phyloP scores from a whole-genome alignment of 2,888 invertebrate species.

The Philaethria dido region DNA sequence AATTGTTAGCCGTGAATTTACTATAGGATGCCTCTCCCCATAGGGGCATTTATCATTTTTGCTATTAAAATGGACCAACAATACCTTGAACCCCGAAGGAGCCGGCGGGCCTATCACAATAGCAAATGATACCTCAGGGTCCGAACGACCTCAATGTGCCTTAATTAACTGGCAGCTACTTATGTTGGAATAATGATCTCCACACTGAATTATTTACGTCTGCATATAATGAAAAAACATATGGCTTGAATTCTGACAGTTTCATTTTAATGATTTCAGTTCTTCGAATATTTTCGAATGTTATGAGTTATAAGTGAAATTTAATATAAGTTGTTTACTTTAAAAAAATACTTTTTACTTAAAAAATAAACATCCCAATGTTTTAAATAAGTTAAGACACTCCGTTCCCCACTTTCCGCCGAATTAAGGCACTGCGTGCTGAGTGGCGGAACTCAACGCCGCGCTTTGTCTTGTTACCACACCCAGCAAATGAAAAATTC shows the following conservation, averaged over 20 bases:
- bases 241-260: slow-evolving; percentile 33
- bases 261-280: slow-evolving; percentile 40
- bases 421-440: no score
- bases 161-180: slow-evolving; percentile 79
- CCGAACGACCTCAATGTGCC: slow-evolving; percentile 70
- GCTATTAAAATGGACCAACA: slow-evolving; percentile 78
- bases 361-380: no score
- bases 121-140: slow-evolving; percentile 81
- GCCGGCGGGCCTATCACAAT: slow-evolving; percentile 77
- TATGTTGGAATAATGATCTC: slow-evolving; percentile 70
- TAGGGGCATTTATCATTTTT: slow-evolving; percentile 81
- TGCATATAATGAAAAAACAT: slow-evolving; percentile 40
- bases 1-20: slow-evolving; percentile 53
- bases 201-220: slow-evolving; percentile 54
- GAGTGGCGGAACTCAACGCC: no score
- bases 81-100: slow-evolving; percentile 75
- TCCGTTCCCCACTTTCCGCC: no score
- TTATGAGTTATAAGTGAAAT: not conserved
- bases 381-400: no score
- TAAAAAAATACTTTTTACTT: no score
- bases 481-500: no score
- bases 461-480: no score
- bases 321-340: no score
- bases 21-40: slow-evolving; percentile 61
- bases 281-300: slow-evolving; percentile 22